Evolutionary conservation across 2,797 vertebrate species (phyloP).

Genomic region (Muscicapa striata): DNA sequence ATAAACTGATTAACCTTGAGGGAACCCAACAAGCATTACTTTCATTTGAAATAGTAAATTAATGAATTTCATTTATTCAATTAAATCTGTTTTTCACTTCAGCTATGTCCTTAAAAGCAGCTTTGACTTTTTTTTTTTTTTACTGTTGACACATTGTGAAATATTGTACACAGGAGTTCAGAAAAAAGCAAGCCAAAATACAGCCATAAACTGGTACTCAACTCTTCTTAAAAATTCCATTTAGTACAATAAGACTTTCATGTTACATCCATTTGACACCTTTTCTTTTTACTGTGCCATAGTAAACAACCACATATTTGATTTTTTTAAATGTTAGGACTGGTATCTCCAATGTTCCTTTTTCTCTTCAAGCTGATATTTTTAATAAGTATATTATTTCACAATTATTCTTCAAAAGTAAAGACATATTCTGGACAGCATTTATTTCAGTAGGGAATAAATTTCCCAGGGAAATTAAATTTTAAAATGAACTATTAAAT

Average conservation of each 20-base stretch:
- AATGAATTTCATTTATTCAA: constrained; percentile 25
- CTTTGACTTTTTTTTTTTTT: neutral
- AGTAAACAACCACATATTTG: neutral
- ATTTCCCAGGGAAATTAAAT: neutral
- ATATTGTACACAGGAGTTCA: neutral
- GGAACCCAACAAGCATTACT: neutral
- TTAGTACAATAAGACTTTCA: neutral
- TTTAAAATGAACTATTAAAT: neutral
- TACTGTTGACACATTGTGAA: neutral
- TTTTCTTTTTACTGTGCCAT: neutral
- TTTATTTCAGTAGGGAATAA: neutral
- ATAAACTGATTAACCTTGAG: constrained; percentile 55
- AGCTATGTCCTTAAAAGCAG: neutral
- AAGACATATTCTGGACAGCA: neutral
- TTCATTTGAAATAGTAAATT: constrained; percentile 19
- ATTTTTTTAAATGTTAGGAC: neutral
- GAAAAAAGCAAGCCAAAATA: neutral
- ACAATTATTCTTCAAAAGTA: neutral
- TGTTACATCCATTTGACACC: neutral
- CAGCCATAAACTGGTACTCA: neutral
- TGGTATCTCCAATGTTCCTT: neutral
- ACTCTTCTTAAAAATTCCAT: neutral
- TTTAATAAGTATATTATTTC: neutral
- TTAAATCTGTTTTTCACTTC: constrained; percentile 37
- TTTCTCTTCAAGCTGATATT: neutral